These are phyloP conservation scores for Archips crataeganus DNA, from an alignment of 2,888 invertebrate species.

Conservation along the genomic window DNA sequence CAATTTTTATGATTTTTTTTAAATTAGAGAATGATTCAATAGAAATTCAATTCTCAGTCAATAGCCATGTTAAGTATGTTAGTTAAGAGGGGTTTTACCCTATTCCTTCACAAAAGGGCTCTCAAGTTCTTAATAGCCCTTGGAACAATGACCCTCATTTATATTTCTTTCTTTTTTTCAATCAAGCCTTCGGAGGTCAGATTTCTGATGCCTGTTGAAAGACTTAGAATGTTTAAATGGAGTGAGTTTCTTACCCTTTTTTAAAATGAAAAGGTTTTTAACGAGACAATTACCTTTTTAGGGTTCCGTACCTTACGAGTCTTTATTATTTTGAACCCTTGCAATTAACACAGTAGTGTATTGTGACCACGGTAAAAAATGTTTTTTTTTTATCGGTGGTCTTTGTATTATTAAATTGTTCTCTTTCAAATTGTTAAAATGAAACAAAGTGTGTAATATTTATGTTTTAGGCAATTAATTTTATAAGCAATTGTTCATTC, in stretches of 20 bases:
- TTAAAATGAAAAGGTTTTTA: not conserved
- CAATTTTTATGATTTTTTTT: too few relatives aligned
- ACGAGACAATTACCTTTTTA: not conserved
- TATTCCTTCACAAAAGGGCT: conserved; percentile 23
- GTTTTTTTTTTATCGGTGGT: too few relatives aligned
- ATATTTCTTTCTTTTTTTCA: conserved; percentile 28
- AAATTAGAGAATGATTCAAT: not conserved
- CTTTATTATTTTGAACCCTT: too few relatives aligned
- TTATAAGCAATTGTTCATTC: too few relatives aligned
- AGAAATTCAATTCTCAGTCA: not conserved
- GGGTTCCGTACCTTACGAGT: too few relatives aligned
- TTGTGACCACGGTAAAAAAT: too few relatives aligned
- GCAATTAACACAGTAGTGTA: too few relatives aligned
- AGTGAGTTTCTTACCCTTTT: not conserved
- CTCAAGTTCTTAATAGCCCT: conserved; percentile 26
- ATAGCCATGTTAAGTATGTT: conserved; percentile 15
- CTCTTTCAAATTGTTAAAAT: too few relatives aligned
- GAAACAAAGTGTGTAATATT: too few relatives aligned
- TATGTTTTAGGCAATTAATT: too few relatives aligned
- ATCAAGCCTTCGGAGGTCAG: conserved; percentile 10
- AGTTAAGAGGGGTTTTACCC: conserved; percentile 26
- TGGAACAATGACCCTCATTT: conserved; percentile 38
- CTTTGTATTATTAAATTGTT: too few relatives aligned
- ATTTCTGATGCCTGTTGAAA: not conserved
- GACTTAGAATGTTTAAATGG: not conserved